Evolutionary conservation across 1,140 invertebrate genomes (phyloP).

Genomic region (Papilio helenus): DNA sequence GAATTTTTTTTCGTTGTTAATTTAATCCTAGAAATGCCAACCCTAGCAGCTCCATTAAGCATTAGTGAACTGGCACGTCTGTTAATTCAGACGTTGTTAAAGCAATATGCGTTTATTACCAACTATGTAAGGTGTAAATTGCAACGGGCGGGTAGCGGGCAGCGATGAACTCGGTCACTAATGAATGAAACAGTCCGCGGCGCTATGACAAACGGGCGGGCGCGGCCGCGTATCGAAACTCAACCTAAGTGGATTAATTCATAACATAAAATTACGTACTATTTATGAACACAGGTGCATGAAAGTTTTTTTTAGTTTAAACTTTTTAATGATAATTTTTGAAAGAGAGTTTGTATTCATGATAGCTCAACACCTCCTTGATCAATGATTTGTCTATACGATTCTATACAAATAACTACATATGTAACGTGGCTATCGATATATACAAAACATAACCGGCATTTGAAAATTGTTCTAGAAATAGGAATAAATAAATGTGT

Average conservation of each 20-base stretch:
- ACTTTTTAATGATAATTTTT: not conserved
- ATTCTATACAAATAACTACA: not conserved
- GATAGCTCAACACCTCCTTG: constrained; percentile 50
- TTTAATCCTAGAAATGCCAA: not conserved
- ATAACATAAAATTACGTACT: constrained; percentile 41
- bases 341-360: constrained; percentile 53
- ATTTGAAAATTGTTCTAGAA: too few species aligned
- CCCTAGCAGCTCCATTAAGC: constrained; percentile 49
- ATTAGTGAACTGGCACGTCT: constrained; percentile 45
- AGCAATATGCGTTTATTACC: constrained; percentile 58
- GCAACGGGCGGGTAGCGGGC: constrained; percentile 28
- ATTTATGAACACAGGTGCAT: constrained; percentile 20
- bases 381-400: not conserved
- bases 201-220: constrained; percentile 69
- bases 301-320: constrained; percentile 21
- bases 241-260: constrained; percentile 66
- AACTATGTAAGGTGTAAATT: constrained; percentile 62
- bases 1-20: not conserved
- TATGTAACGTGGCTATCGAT: not conserved
- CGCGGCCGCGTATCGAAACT: constrained; percentile 59
- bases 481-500: too few species aligned
- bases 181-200: constrained; percentile 61
- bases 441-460: not conserved
- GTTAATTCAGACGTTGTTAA: constrained; percentile 46
- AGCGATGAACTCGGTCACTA: constrained; percentile 48